phyloP scores from a whole-genome alignment of 2,888 invertebrate genomes.

The Netelia inedita region DNA sequence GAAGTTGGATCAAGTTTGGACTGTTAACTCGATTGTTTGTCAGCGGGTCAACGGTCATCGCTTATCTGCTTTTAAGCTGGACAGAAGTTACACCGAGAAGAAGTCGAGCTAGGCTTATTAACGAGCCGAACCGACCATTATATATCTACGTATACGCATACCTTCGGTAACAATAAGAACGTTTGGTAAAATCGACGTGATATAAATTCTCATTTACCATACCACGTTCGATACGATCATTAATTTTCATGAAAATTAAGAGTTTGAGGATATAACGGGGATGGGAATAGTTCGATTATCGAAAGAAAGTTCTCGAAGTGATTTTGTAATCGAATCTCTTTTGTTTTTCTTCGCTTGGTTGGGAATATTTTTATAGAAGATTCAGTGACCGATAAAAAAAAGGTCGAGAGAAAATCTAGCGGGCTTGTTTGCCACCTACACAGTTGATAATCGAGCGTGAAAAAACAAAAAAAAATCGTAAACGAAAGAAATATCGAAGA shows the following conservation, averaged over 20 bases:
- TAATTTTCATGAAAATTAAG: too few species aligned
- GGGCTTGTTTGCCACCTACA: background rate
- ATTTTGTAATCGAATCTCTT: too few species aligned
- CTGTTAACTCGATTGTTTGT: slow-evolving; percentile 75
- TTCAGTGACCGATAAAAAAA: background rate
- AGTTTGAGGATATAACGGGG: too few species aligned
- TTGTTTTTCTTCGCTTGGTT: too few species aligned
- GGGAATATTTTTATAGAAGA: too few species aligned
- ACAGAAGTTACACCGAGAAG: slow-evolving; percentile 24
- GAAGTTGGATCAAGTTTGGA: slow-evolving; percentile 71
- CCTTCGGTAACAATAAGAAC: background rate
- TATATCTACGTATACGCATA: slow-evolving; percentile 1
- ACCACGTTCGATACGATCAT: too few species aligned
- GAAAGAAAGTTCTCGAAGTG: too few species aligned
- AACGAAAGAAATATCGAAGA: background rate
- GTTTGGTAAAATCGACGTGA: background rate
- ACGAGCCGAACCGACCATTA: slow-evolving; percentile 10
- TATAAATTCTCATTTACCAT: too few species aligned
- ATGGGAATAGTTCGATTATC: too few species aligned
- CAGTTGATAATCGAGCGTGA: background rate
- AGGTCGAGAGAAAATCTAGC: background rate
- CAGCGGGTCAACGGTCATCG: slow-evolving; percentile 76
- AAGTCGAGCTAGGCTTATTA: slow-evolving; percentile 1
- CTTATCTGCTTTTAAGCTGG: slow-evolving; percentile 59
- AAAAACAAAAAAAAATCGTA: background rate